Conservation (phyloP, 2,797 vertebrate species). For the Poeciliopsis turneri region DNA sequence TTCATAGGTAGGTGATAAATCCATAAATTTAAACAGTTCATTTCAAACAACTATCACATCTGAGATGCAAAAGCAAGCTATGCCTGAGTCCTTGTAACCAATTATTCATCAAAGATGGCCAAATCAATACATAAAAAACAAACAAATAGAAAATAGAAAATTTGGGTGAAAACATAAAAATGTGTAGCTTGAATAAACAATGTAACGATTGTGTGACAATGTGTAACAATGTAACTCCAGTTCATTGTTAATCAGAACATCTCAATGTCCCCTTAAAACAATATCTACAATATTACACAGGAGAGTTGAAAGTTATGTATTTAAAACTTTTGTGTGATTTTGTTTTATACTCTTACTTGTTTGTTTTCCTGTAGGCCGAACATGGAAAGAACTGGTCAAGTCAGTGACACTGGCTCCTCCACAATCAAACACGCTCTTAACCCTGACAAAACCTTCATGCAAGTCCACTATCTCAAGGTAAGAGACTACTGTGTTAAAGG, state of each 20-base stretch:
- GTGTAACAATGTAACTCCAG: neutral
- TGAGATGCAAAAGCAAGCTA: neutral
- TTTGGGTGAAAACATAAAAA: neutral
- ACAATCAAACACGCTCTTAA: conserved; percentile 92
- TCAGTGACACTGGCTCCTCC: conserved; percentile 90
- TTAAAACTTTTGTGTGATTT: conserved; percentile 6
- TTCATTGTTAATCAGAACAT: too few species aligned
- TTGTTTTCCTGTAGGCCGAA: conserved; percentile 84
- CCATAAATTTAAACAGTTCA: neutral
- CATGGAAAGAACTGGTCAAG: conserved; percentile 88
- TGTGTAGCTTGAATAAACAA: neutral
- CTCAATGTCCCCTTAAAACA: too few species aligned
- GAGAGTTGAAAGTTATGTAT: neutral
- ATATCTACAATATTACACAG: too few species aligned
- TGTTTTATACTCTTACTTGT: conserved; percentile 13
- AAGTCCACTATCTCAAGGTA: conserved; percentile 98
- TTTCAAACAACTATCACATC: neutral
- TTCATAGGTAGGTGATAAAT: neutral
- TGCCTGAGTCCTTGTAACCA: neutral
- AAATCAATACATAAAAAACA: neutral
- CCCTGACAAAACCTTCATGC: conserved; percentile 94
- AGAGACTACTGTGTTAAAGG: conserved; percentile 31
- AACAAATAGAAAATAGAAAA: neutral
- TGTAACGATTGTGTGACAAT: neutral
- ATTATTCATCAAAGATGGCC: neutral